Conservation (phyloP, 2,888 invertebrate species). For the Pristionchus entomophagus region DNA sequence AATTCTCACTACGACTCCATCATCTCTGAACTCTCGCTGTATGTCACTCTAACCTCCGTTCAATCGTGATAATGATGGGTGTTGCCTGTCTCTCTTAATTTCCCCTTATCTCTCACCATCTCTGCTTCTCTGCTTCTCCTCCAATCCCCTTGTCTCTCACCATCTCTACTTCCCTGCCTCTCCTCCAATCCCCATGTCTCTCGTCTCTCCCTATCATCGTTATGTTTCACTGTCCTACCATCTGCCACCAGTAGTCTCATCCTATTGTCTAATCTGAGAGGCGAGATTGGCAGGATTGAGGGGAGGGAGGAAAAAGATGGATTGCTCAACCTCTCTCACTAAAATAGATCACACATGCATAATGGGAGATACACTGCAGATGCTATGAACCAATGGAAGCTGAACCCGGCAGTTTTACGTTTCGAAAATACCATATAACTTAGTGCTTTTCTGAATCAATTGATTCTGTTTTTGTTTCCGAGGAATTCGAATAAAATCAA, state of each 20-base stretch:
- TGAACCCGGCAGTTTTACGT: no score
- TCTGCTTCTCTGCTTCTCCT: background rate
- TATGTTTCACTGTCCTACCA: slow-evolving; percentile 22
- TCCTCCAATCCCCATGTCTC: background rate
- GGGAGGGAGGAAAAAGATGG: slow-evolving; percentile 9
- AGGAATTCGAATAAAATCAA: no score
- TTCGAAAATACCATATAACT: no score
- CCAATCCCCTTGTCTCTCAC: background rate
- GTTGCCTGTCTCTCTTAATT: background rate
- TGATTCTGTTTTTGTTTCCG: no score
- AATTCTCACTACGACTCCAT: no score
- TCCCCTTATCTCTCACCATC: background rate
- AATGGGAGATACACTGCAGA: background rate
- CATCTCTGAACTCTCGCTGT: no score
- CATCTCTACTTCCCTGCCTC: background rate
- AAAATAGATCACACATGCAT: slow-evolving; percentile 32
- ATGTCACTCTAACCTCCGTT: no score
- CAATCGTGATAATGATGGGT: no score
- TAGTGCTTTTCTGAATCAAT: no score
- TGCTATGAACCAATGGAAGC: background rate
- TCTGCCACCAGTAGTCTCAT: background rate
- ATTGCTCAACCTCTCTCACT: slow-evolving; percentile 11
- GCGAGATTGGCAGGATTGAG: background rate
- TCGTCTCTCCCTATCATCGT: slow-evolving; percentile 14
- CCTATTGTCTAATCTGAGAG: slow-evolving; percentile 30